phyloP scores from a whole-genome alignment of 2,797 vertebrate genomes.

The Platalea minor region DNA sequence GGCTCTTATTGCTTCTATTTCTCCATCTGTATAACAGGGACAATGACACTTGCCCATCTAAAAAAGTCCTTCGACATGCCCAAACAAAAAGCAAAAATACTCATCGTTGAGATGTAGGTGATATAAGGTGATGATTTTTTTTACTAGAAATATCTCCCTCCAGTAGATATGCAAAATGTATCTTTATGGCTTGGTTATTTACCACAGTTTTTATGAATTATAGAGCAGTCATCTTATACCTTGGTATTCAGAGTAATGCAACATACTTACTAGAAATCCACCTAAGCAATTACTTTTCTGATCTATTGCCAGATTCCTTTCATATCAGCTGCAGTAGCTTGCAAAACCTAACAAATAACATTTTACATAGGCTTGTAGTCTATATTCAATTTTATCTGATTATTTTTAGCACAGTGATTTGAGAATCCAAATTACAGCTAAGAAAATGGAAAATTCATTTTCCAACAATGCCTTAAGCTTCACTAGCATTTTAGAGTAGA shows the following conservation, averaged over 20 bases:
- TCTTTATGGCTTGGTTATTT: constrained; percentile 1
- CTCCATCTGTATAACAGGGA: background rate
- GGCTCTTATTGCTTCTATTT: background rate
- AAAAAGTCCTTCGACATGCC: background rate
- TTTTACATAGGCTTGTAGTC: constrained; percentile 67
- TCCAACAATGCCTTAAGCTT: constrained; percentile 75
- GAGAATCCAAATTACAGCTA: constrained; percentile 84
- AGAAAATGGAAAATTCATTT: constrained; percentile 80
- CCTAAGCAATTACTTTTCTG: constrained; percentile 62
- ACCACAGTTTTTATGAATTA: background rate
- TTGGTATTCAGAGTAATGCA: constrained; percentile 26
- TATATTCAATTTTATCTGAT: constrained; percentile 66
- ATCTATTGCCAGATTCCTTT: constrained; percentile 48
- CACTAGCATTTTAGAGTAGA: constrained; percentile 73
- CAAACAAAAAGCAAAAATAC: background rate
- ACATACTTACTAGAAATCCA: constrained; percentile 27
- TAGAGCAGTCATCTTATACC: background rate
- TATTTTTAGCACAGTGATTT: constrained; percentile 72
- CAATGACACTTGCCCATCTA: fast-evolving
- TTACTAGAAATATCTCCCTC: background rate
- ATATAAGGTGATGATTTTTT: background rate
- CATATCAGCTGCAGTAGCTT: constrained; percentile 27
- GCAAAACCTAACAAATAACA: constrained; percentile 47
- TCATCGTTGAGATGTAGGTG: background rate
- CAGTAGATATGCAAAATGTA: background rate